These are phyloP conservation scores for Temnothorax longispinosus DNA, from an alignment of 1,140 invertebrate species.

Conservation along the genomic window DNA sequence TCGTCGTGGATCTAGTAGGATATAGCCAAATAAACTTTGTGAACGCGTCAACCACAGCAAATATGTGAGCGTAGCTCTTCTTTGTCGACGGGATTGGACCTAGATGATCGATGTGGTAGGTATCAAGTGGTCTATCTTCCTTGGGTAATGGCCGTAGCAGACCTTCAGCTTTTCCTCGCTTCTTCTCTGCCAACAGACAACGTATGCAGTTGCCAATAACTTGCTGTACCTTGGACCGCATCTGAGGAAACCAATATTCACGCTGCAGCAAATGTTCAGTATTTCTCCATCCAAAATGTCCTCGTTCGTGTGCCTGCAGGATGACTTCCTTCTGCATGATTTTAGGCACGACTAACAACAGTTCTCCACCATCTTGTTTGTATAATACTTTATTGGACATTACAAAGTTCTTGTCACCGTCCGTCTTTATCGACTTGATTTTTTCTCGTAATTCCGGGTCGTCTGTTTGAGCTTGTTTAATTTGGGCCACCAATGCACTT, in stretches of 20 bases:
- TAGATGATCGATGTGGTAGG: not conserved
- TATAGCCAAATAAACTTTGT: not conserved
- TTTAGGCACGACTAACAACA: not conserved
- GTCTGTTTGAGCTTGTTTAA: too few species aligned
- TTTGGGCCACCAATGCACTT: too few species aligned
- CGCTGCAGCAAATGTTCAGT: not conserved
- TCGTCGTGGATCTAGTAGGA: not conserved
- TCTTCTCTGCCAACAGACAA: not conserved
- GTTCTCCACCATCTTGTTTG: not conserved
- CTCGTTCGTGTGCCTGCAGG: not conserved
- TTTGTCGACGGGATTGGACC: not conserved
- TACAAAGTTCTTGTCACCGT: too few species aligned
- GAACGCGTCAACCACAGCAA: not conserved
- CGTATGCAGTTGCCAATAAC: not conserved
- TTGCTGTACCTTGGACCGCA: not conserved
- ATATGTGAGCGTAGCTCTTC: not conserved
- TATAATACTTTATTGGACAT: too few species aligned
- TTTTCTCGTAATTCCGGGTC: too few species aligned
- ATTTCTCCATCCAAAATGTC: slow-evolving; percentile 1
- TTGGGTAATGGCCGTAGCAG: not conserved
- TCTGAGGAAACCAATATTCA: not conserved
- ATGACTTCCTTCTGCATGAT: not conserved
- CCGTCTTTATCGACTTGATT: too few species aligned
- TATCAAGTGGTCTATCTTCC: too few species aligned
- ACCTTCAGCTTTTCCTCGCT: not conserved